Evolutionary conservation across 23 tunicate species (phyloP), one percentile per base, ranked within the genome.

Genomic region (Styela plicata): DNA sequence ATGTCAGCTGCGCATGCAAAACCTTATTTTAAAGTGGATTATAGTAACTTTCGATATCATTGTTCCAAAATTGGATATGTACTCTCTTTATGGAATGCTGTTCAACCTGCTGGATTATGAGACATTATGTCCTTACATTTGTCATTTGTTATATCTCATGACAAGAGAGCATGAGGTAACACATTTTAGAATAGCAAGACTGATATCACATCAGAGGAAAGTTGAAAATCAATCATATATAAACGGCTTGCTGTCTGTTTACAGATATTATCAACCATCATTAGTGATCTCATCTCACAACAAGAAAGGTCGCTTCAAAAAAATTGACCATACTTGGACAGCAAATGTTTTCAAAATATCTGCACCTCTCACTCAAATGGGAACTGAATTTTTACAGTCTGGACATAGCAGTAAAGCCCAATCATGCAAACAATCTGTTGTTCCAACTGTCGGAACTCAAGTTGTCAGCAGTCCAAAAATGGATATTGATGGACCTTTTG

Each of bases 121-220:
- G 35, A 61, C 78, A 34, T 36, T 88, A 5, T 88, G 84, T 27
- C 87, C 92, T 20, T 26, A 26, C 36, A 63, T 88, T 28, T 88
- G 92, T 34, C 92, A 88, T 67, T 71, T 88, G 25, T 52, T 88
- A 24, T 88, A 52, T 31, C 62, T 88, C 36, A 33, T 88, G 57
- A 88, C 92, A 5, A 69, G 92, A 61, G 78, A 88, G 70, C 36
- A 53, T 69, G 92, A 88, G 57, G 92, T 86, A 2, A 79, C 84
- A 23, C 89, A 86, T 53, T 70, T 67, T 63, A 83, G 89, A 22
- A 86, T 86, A 37, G 21, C 80, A 18, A 71, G 34, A 70, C 80
- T 86, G 7, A 33, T 86, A 22, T 69, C 53, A 19, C 80, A 69
- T 1, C 89, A 86, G 63, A 70, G 80, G 24, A 80, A 73, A 62